Evolutionary conservation across 2,797 vertebrate genomes (phyloP), one percentile per base, ranked within the genome.

Genomic region (Sebastes matsubarae): DNA sequence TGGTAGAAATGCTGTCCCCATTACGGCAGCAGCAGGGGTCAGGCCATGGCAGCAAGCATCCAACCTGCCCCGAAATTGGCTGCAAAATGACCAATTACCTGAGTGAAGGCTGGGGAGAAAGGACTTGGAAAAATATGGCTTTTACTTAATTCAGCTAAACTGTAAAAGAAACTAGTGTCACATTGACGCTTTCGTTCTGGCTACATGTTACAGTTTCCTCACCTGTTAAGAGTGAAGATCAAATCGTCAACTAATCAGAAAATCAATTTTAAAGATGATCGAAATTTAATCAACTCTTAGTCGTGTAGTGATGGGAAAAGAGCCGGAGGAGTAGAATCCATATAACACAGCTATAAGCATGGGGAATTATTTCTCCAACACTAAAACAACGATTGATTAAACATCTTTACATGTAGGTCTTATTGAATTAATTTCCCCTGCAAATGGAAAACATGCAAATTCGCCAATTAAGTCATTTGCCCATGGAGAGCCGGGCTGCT

Each of bases 381-480:
- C 83, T 89, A 89, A 93, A 92, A 96, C 95, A 96, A 95, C 91
- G 93, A 93, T 91, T 95, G 95, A 97, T 97, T 97, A 97, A 97
- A 97, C 93, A 87, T 95, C 95, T 95, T 95, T 95, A 95, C 95
- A 97, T 95, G 96, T 92, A 95, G 94, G 95, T 94, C 95, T 96
- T 97, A 97, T 96, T 96, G 97, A 97, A 97, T 96, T 96, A 96
- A 97, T 97, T 97, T 95, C 95, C 64, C 94, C 92, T 64, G 85
- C 96, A 95, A 97, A 97, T 94, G 95, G 95, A 96, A 96, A 97
- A 96, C 97, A 97, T 97, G 97, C 97, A 97, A 97, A 97, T 97
- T 97, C 96, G 93, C 96, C 95, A 94, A 98, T 91, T 97, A 97
- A 97, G 97, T 96, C 95, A 97, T 96, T 94, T 95, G 96, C 96